Evolutionary conservation across 2,888 invertebrate species (phyloP), one percentile per base, ranked within the genome.

Genomic region (Eugnorisma glareosa): DNA sequence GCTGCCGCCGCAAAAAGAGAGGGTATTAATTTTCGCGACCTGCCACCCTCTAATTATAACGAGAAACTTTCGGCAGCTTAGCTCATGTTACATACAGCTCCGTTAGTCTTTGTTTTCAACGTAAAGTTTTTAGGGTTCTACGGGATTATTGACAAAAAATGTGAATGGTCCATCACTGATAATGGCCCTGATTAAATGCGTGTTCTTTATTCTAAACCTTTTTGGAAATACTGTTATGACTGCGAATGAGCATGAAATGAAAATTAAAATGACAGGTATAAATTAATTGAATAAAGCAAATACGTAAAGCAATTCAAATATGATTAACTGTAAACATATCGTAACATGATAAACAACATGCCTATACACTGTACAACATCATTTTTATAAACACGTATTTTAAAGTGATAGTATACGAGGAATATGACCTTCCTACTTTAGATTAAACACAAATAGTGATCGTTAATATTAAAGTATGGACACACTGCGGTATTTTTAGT

Each of bases 21-120:
- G 88, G 91, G 93, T 94, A 95, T 94, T 94, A 94, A 95, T 95
- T 95, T 93, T 92, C 93, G 87, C 90, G 87, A 91, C 91, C 89
- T 89, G 86, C 91, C 88, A 86, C 89, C 92, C 91, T 93, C 91
- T 94, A 95, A 95, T 95, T 94, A 94, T 93, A 92, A 93, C 89
- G 90, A 92, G 91, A 91, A 95, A 94, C 93, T 95, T 95, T 94
- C 83, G 88, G 89, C 88, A 92, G 91, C 92, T 90, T 90, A 90
- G 93, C 92, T 95, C 93, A 82, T 90, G 89, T 95, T 94, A 94
- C 95, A 92, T 90, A 93, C 91, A 91, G 89, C 89, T 88, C 85
- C 89, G 89, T 91, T 90, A 91, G 91, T 90, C 91, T 92, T 92
- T 92, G 92, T 92, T 92, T 92, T 88, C 87, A 88, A 89, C 90